These are phyloP conservation scores for Sander lucioperca DNA, from an alignment of 2,113 vertebrate genomes.

Conservation along the genomic window DNA sequence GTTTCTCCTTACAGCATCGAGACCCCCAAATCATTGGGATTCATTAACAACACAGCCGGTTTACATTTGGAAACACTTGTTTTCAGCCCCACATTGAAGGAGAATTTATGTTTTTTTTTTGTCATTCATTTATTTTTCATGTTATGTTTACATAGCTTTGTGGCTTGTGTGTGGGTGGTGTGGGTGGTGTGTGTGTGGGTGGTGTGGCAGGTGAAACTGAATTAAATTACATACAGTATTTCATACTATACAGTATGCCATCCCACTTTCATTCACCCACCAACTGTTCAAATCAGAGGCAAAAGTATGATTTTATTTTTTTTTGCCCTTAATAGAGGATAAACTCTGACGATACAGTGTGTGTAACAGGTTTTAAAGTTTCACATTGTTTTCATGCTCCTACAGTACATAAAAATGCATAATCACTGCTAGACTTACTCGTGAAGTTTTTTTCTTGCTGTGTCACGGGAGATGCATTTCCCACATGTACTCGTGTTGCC, in stretches of 20 bases:
- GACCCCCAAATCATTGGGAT: conserved; percentile 56
- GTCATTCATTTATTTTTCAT: conserved; percentile 16
- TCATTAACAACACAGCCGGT: conserved; percentile 64
- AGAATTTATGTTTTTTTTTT: background rate
- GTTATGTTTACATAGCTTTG: conserved; percentile 1
- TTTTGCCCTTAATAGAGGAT: background rate
- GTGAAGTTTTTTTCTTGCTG: conserved; percentile 26
- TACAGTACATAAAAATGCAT: background rate
- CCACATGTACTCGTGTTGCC: conserved; percentile 49
- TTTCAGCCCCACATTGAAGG: conserved; percentile 33
- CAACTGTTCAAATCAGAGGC: background rate
- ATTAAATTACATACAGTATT: background rate
- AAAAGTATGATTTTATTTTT: background rate
- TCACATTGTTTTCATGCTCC: background rate
- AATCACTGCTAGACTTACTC: background rate
- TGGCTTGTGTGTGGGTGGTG: background rate
- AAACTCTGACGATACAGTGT: background rate
- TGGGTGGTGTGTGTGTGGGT: background rate
- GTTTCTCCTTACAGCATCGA: conserved; percentile 41
- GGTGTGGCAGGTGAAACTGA: background rate
- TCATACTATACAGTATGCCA: background rate
- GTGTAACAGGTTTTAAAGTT: background rate
- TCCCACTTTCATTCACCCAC: background rate
- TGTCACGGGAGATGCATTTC: conserved; percentile 43
- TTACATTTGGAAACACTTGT: conserved; percentile 57